A percentile compares a stretch with the other conserved stretches of the same genome.
Conservation (phyloP, 1,140 invertebrate species). For the Drosophila nigromelanica region DNA sequence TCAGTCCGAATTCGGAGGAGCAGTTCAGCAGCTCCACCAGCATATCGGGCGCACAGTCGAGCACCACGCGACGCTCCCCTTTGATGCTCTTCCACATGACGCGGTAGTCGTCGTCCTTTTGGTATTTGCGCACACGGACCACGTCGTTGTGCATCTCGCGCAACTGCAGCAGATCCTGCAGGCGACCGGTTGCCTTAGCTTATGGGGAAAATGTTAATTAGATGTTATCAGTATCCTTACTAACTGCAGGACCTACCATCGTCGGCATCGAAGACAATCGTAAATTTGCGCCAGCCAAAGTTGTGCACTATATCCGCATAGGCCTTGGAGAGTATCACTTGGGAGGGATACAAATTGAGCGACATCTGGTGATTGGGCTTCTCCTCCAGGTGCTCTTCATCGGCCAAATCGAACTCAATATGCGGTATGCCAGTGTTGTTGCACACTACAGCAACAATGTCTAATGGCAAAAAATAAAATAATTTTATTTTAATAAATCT, state of each 20-base stretch:
- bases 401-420: constrained; percentile 87
- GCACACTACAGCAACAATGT: constrained; percentile 87
- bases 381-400: constrained; percentile 84
- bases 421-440: constrained; percentile 88
- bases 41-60: constrained; percentile 88
- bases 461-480: constrained; percentile 31
- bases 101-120: constrained; percentile 83
- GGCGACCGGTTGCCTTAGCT: constrained; percentile 58
- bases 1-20: constrained; percentile 61
- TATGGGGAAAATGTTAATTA: not conserved
- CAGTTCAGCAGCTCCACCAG: constrained; percentile 85
- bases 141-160: constrained; percentile 72
- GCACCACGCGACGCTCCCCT: constrained; percentile 87
- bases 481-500: too few species aligned
- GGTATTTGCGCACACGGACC: constrained; percentile 86
- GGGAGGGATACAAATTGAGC: constrained; percentile 90
- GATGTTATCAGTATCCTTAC: not conserved
- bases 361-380: constrained; percentile 84
- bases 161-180: constrained; percentile 75
- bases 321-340: constrained; percentile 88
- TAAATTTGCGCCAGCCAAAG: constrained; percentile 91
- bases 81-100: constrained; percentile 89
- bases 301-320: constrained; percentile 89
- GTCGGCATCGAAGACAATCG: constrained; percentile 92
- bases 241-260: constrained; percentile 84